Evolutionary conservation across 2,113 vertebrate genomes (phyloP), one percentile per base, ranked within the genome.

Genomic region (Gasterosteus aculeatus): DNA sequence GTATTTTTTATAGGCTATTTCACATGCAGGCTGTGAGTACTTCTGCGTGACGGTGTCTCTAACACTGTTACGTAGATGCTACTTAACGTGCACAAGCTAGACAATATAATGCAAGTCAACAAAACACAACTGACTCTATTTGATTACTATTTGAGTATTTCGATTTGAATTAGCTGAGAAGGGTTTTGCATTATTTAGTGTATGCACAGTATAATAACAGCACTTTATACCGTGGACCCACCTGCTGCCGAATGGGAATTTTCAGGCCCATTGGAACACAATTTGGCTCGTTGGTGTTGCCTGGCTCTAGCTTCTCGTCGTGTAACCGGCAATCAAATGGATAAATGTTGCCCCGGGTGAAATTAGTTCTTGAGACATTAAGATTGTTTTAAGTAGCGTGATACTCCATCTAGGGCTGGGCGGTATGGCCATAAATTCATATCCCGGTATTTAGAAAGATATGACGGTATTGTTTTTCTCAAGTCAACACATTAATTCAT

Each of bases 241-340:
- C 22, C 22, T 26, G 22, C 22, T 26, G 22, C 22, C 22, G 22
- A 33, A 3, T 71, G 60, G 38, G 41, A 69, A 61, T 69, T 64
- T 68, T 69, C 19, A 49, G 69, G 56, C 33, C 67, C 66, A 57
- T 77, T 68, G 41, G 49, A 85, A 16, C 53, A 57, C 46, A 54
- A 4, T 60, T 72, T 79, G 82, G 62, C 61, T 35, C 49, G 4
- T 69, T 78, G 62, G 15, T 7, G 26, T 67, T 79, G 53, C 47
- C 62, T 57, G 75, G 72, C 65, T 83, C 35, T n/a, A 63, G 15
- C 22, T 15, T 62, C 4, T 19, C 8, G 59, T 85, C 85, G 67
- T 73, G 53, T 83, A 87, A 88, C 60, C 31, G 19, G 70, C 75
- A 81, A 77, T 77, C 70, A 84, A 82, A 86, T 64, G 67, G 73